Conservation (phyloP, 2,113 vertebrate genomes). For the Ceratotherium simum region DNA sequence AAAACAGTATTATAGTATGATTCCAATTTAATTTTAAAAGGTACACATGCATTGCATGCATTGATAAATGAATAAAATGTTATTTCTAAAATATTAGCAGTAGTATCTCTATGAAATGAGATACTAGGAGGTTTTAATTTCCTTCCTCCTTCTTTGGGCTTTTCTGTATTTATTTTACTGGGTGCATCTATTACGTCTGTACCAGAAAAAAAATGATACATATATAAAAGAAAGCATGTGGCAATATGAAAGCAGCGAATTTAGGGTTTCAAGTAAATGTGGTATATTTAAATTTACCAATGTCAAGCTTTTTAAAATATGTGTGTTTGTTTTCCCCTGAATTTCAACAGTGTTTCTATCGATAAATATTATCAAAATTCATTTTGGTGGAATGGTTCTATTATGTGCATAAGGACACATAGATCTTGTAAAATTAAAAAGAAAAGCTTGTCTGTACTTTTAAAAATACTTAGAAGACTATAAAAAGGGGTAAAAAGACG, state of each 20-base stretch:
- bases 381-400: not conserved
- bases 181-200: not conserved
- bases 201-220: not conserved
- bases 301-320: not conserved
- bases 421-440: slow-evolving; percentile 12
- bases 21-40: not conserved
- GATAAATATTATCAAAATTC: not conserved
- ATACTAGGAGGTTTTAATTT: not conserved
- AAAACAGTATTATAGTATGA: not conserved
- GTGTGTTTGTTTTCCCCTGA: not conserved
- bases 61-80: not conserved
- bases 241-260: not conserved
- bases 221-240: not conserved
- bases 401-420: not conserved
- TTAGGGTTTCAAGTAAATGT: not conserved
- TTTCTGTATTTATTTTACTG: slow-evolving; percentile 10
- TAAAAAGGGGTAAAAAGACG: not conserved
- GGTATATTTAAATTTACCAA: not conserved
- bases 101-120: not conserved
- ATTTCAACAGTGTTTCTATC: not conserved
- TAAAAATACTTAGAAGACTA: not conserved
- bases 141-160: not conserved
- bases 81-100: not conserved
- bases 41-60: not conserved
- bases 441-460: not conserved